Evolutionary conservation across 2,797 vertebrate genomes (phyloP), one percentile per base, ranked within the genome.

Genomic region (Syncerus caffer): DNA sequence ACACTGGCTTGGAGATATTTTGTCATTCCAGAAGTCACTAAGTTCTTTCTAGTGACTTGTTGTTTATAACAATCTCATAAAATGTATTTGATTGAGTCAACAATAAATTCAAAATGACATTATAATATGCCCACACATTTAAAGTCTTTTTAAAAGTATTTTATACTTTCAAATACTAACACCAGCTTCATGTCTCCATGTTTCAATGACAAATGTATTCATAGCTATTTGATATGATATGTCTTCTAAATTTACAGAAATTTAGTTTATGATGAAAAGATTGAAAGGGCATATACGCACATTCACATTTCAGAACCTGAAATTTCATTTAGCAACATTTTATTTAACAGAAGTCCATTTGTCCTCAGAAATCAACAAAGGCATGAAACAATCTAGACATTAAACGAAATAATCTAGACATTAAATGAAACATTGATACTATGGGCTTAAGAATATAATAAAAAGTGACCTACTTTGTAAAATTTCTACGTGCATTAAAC

Each of bases 281-380:
- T 82, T 97, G 19, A 98, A 97, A 98, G 90, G n/a, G 90, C 60
- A 93, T 42, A 58, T 25, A 45, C 0, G 93, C 71, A 97, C 89
- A 98, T 91, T 9, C 97, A 98, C 93, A 98, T 97, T 98, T 97
- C 88, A 96, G 60, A 96, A 95, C 95, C 97, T 98, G 90, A 98
- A 98, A 97, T 98, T 98, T 98, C 94, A 97, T 97, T 98, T 98
- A 95, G 92, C 96, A 92, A 88, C 89, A 95, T 98, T 98, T 98
- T 98, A 98, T 98, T 98, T 96, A 98, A 97, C 84, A 98, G 94
- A 96, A 98, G 50, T 96, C 80, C 79, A 96, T 97, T 97, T 76
- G 96, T 97, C 76, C 74, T 98, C 93, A 97, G 89, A 97, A 98
- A 97, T 84, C 74, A 97, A 90, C 95, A 98, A 97, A 89, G 62